Base-by-base conservation (phyloP, 2,113 vertebrate genomes). In the Tyrannus savana region DNA sequence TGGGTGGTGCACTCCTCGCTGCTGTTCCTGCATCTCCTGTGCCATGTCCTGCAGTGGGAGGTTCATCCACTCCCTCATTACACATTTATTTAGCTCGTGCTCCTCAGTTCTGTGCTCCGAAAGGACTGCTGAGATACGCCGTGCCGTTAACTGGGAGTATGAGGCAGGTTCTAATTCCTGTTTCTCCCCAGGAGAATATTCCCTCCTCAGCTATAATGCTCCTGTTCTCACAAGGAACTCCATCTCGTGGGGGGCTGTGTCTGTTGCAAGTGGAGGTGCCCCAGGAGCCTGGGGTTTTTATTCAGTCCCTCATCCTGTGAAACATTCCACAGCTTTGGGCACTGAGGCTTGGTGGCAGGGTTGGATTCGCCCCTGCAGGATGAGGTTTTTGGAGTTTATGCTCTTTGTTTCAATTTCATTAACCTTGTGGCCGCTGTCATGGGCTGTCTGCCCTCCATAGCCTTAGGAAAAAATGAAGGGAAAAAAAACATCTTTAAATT, bases 21-120 rank as follows among this genome's bases (percentile, higher is more conserved):
- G 27, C 50, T 15, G 44, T 42, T 24, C 47, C 67, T 4, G 4
- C 10, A 8, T 16, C 30, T 8, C 53, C 37, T 16, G 6, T 0
- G 3, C 1, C 1, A 9, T 55, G 55, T 27, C 71, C 79, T 77
- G 87, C 35, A 6, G 1, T 8, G 79, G 56, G 79, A 30, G 39
- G 6, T 21, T 31, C 62, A 2, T 3, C 71, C 9, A 0, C 47
- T 53, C 50, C 55, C 31, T 16, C 11, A 0, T 1, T 4, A 42
- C n/a, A 5, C 5, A 0, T 22, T 39, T 18, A 15, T 66, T 25
- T 8, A 37, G 19, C 4, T 0, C 0, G 0, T 14, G 39, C 39
- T 72, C 52, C 55, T 52, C 7, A 1, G 2, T 1, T 13, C 77
- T 22, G 77, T 28, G 44, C 81, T 60, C 93, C 0, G 0, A 5